Evolutionary conservation across 2,888 invertebrate species (phyloP).

Genomic region (Isoperla grammatica): DNA sequence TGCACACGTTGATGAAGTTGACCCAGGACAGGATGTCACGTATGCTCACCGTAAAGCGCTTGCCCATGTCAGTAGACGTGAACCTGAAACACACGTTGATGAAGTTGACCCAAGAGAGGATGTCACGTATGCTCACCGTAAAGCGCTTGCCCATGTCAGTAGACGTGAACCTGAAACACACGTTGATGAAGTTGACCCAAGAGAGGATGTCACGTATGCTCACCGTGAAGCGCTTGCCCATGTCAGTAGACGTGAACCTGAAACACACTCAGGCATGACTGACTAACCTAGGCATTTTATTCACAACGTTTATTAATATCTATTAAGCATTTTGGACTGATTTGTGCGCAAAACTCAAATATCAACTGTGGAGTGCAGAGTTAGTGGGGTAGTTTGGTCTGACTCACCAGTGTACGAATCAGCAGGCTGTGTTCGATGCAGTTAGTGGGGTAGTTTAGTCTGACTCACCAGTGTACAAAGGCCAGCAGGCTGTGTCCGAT

Average conservation of each 20-base stretch:
- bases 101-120: constrained; percentile 88
- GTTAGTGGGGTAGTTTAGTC: too few species aligned
- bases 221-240: constrained; percentile 59
- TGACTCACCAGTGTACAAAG: too few species aligned
- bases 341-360: too few species aligned
- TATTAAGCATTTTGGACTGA: too few species aligned
- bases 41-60: constrained; percentile 73
- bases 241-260: constrained; percentile 65
- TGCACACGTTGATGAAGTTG: constrained; percentile 70
- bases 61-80: constrained; percentile 54
- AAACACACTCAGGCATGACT: too few species aligned
- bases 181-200: constrained; percentile 88
- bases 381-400: too few species aligned
- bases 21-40: constrained; percentile 92
- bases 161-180: constrained; percentile 65
- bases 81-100: constrained; percentile 78
- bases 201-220: constrained; percentile 89
- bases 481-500: too few species aligned
- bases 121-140: constrained; percentile 84
- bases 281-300: too few species aligned
- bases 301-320: too few species aligned
- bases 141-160: constrained; percentile 58
- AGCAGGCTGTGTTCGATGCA: too few species aligned
- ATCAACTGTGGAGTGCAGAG: too few species aligned
- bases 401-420: too few species aligned